Conservation (phyloP, 1,140 invertebrate species). For the Physella acuta region DNA sequence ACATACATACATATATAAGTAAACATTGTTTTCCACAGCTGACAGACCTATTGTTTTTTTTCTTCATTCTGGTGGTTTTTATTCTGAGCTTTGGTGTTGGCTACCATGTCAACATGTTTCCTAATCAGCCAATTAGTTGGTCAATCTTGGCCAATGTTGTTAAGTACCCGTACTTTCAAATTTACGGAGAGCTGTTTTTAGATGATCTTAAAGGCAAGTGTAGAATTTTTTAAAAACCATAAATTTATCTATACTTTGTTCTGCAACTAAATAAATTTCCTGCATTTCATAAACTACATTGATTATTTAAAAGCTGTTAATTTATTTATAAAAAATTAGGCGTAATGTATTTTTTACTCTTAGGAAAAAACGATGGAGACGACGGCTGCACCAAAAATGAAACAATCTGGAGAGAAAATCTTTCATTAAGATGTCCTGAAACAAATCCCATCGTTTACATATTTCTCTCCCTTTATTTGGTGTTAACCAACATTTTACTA, state of each 20-base stretch:
- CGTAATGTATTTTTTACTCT: background rate
- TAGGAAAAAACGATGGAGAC: slow-evolving; percentile 16
- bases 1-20: no score
- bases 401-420: slow-evolving; percentile 35
- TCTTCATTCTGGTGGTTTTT: slow-evolving; percentile 51
- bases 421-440: slow-evolving; percentile 36
- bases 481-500: slow-evolving; percentile 51
- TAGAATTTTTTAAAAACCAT: no score
- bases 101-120: slow-evolving; percentile 49
- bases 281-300: no score
- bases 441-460: slow-evolving; percentile 40
- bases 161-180: slow-evolving; percentile 53
- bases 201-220: slow-evolving; percentile 48
- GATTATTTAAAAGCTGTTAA: no score
- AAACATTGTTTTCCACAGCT: slow-evolving; percentile 46
- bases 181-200: slow-evolving; percentile 55
- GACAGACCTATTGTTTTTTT: slow-evolving; percentile 51
- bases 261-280: no score
- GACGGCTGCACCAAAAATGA: slow-evolving; percentile 34
- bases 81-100: slow-evolving; percentile 52
- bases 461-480: slow-evolving; percentile 45
- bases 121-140: slow-evolving; percentile 38
- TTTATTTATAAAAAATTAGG: no score
- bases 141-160: slow-evolving; percentile 44
- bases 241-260: no score